Evolutionary conservation across 30 jellyfish, hydroid and myxozoan genomes (phyloP).

Genomic region (Hydra vulgaris): DNA sequence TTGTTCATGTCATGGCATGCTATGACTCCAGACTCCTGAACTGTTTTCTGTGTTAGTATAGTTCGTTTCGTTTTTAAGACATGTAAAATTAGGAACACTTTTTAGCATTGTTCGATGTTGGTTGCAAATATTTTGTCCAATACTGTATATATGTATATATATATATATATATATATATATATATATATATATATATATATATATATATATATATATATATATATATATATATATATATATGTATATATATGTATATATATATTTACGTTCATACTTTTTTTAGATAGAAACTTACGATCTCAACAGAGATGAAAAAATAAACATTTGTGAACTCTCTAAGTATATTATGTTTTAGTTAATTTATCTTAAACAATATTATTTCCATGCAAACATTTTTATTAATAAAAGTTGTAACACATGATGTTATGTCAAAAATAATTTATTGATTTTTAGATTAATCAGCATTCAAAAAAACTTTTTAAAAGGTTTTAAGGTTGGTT

Average conservation of each 20-base stretch:
- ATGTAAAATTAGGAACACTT: background rate
- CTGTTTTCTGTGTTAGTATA: background rate
- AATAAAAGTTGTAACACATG: no score
- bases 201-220: no score
- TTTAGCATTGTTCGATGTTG: background rate
- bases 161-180: no score
- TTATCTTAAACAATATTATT: no score
- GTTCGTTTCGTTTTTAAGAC: background rate
- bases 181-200: no score
- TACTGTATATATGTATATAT: background rate
- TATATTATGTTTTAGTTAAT: no score
- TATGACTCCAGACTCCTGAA: background rate
- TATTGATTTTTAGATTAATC: background rate
- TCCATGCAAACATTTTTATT: no score
- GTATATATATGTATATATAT: no score
- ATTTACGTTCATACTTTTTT: no score
- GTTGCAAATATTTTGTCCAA: background rate
- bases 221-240: no score
- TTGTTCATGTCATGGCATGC: background rate
- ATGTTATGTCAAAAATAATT: no score
- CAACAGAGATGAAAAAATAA: background rate
- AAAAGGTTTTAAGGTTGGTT: background rate
- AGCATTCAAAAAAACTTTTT: no score
- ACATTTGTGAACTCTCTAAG: background rate
- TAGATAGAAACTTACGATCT: background rate